These are phyloP conservation scores for Antitype chi DNA, from an alignment of 2,888 invertebrate species.

Conservation along the genomic window DNA sequence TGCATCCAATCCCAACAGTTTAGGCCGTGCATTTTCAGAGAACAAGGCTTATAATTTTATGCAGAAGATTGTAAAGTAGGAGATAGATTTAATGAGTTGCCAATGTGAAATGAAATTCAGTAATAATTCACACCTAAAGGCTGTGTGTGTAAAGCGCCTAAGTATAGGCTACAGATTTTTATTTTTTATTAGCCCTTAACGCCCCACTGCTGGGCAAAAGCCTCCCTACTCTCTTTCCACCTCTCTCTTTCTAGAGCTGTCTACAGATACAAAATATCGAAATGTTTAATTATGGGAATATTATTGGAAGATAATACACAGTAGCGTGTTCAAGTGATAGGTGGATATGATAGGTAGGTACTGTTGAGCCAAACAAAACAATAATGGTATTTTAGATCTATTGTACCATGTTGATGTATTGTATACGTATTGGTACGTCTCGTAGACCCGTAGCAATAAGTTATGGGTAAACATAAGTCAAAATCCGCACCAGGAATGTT, in stretches of 20 bases:
- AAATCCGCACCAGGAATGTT: constrained; percentile 46
- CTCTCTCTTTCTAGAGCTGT: too few relatives aligned
- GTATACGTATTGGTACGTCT: neutral
- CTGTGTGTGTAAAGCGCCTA: neutral
- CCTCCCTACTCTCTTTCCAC: too few relatives aligned
- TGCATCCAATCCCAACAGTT: neutral
- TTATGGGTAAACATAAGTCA: constrained; percentile 31
- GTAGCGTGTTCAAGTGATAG: neutral
- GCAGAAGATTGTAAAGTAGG: neutral
- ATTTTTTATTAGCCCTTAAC: too few relatives aligned
- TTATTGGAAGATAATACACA: neutral
- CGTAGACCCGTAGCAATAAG: neutral
- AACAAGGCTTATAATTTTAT: neutral
- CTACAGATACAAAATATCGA: neutral
- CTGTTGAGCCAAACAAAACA: neutral
- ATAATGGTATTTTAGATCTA: neutral
- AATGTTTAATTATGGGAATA: neutral
- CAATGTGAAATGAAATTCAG: neutral
- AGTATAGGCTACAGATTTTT: neutral
- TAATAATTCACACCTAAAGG: neutral
- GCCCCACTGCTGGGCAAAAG: too few relatives aligned
- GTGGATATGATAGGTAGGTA: neutral
- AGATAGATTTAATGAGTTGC: neutral
- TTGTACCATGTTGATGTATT: neutral
- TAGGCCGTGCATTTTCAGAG: neutral